Base-by-base conservation (phyloP, 2,888 invertebrate genomes). In the Lamproptera curius region DNA sequence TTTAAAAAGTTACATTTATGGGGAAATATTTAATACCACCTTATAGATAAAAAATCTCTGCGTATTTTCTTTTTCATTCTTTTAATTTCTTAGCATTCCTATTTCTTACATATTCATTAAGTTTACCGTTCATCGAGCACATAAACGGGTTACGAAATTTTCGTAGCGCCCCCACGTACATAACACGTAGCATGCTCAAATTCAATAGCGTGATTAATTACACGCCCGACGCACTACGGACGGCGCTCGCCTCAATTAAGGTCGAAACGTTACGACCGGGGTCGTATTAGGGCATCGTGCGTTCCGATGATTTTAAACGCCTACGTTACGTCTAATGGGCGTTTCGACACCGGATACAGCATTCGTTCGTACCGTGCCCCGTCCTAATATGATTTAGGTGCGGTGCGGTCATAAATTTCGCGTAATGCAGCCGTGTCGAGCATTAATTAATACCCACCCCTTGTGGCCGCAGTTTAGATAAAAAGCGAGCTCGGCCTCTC, bases 371-470 rank as follows among this genome's bases (percentile, higher is more conserved):
- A 42, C 50, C 38, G n/a, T 35, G 31, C 40, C 50, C 50, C 53
- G 51, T 51, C 57, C 52, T 55, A 60, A 58, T 55, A 50, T 57
- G 55, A 58, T 53, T 61, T 53, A 39, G 52, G 58, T 47, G 39
- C 34, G 52, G 58, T 47, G 39, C 34, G 31, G 54, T 48, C 58
- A 57, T 62, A 62, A 60, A 63, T 62, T 62, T 52, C 46, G 56
- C 54, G 26, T 20, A 31, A 16, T 41, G 40, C 50, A 43, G 46
- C 42, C 48, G 40, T 53, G 58, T 56, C 57, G 51, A 51, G 56
- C 60, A 61, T 64, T 62, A 63, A 64, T 63, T 64, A 64, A 60
- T 61, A 56, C 54, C 49, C 48, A 43, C 35, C 33, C 51, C 35
- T 8, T 36, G 16, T 16, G 14, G 17, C 42, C 42, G n/a, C 28